These are phyloP conservation scores for Gambusia affinis DNA, from an alignment of 2,113 vertebrate species.

Conservation along the genomic window DNA sequence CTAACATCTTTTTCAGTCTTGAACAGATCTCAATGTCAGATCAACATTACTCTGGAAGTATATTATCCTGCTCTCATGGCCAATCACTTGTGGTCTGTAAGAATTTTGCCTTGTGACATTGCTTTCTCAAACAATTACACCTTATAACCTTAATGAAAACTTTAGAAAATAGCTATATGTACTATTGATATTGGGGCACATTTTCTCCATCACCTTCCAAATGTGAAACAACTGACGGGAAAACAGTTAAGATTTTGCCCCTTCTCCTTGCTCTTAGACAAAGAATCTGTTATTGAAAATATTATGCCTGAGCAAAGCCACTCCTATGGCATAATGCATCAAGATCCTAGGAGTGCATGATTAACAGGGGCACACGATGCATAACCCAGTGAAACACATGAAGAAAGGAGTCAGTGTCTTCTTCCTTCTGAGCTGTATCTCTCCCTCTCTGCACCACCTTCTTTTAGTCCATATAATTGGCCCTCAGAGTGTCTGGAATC, in stretches of 20 bases:
- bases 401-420: conserved; percentile 9
- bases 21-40: not conserved
- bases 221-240: not conserved
- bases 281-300: conserved; percentile 24
- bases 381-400: conserved; percentile 13
- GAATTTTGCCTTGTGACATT: not conserved
- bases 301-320: conserved; percentile 16
- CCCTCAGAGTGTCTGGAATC: conserved; percentile 53
- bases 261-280: not conserved
- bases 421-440: conserved; percentile 26
- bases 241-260: not conserved
- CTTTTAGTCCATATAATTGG: conserved; percentile 42
- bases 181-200: not conserved
- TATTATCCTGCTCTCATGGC: not conserved
- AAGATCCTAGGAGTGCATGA: conserved; percentile 9
- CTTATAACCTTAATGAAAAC: not conserved
- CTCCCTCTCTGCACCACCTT: conserved; percentile 15
- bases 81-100: not conserved
- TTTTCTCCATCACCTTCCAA: not conserved
- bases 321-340: conserved; percentile 24
- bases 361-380: not conserved
- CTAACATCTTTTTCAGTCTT: not conserved
- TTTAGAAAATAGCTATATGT: not conserved
- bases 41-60: not conserved
- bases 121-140: too few species aligned